A percentile compares a stretch with the other conserved stretches of the same genome.
phyloP scores from a whole-genome alignment of 2,888 invertebrate species.

The Leptopilina myrica region DNA sequence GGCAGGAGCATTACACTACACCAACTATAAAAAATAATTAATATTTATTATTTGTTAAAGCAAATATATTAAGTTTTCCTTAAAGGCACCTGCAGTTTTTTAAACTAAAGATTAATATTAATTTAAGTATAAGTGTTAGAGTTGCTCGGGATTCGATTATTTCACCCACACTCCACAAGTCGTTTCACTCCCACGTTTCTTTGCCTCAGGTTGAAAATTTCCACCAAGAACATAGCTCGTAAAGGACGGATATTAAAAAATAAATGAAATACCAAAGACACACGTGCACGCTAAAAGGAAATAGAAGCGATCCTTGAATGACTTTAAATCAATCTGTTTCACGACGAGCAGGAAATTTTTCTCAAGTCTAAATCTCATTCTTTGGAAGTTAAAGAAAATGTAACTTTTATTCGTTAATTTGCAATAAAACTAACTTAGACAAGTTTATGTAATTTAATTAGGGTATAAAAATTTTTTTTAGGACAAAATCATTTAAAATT shows the following conservation, averaged over 20 bases:
- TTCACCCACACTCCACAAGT: constrained; percentile 35
- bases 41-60: too few species aligned
- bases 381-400: background rate
- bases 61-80: too few species aligned
- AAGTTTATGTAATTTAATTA: too few species aligned
- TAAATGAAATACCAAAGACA: constrained; percentile 53
- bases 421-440: too few species aligned
- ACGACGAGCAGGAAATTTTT: background rate
- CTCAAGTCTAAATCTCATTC: background rate
- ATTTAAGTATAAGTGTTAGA: background rate
- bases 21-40: too few species aligned
- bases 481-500: too few species aligned
- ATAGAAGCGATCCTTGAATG: constrained; percentile 5
- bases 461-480: too few species aligned
- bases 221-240: constrained; percentile 35
- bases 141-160: constrained; percentile 3
- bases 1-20: too few species aligned
- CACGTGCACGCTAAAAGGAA: constrained; percentile 37
- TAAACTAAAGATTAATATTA: too few species aligned
- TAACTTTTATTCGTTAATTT: too few species aligned
- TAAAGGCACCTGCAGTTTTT: too few species aligned
- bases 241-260: constrained; percentile 62
- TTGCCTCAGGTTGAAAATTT: constrained; percentile 26
- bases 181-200: constrained; percentile 9
- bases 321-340: constrained; percentile 21